These are phyloP conservation scores for Nemurella pictetii DNA, from an alignment of 2,888 invertebrate genomes.

Conservation along the genomic window DNA sequence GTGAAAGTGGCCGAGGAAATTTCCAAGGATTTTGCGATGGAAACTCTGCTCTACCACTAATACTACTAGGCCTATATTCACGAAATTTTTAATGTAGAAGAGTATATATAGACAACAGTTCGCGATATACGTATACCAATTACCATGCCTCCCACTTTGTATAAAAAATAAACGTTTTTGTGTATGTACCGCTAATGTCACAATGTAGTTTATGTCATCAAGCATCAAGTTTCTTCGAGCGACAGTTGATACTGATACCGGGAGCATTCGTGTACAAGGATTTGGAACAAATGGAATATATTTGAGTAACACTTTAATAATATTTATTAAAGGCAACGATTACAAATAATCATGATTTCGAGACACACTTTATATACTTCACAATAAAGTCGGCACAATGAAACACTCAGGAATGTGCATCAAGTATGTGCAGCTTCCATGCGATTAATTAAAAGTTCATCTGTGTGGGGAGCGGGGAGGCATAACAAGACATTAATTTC, in stretches of 20 bases:
- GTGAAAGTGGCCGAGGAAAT: neutral
- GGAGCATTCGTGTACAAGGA: too few relatives aligned
- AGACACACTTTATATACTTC: conserved; percentile 19
- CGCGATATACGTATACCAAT: too few relatives aligned
- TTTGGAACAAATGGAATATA: neutral
- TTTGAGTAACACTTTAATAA: conserved; percentile 19
- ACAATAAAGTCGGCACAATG: conserved; percentile 25
- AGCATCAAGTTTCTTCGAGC: too few relatives aligned
- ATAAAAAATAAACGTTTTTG: conserved; percentile 32
- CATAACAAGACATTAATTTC: neutral
- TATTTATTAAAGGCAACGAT: conserved; percentile 20
- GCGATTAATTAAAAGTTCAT: neutral
- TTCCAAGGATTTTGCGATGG: neutral
- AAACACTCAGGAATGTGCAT: conserved; percentile 33
- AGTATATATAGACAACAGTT: too few relatives aligned
- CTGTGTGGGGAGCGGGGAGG: neutral
- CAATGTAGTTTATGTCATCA: too few relatives aligned
- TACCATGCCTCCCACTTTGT: neutral
- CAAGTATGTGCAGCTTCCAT: conserved; percentile 18
- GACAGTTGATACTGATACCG: too few relatives aligned
- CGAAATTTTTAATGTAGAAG: too few relatives aligned
- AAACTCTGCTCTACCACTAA: too few relatives aligned
- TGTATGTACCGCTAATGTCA: conserved; percentile 28
- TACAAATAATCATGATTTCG: conserved; percentile 23
- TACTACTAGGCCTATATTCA: neutral